phyloP scores from a whole-genome alignment of 2,797 vertebrate genomes.

The Chiloscyllium punctatum region DNA sequence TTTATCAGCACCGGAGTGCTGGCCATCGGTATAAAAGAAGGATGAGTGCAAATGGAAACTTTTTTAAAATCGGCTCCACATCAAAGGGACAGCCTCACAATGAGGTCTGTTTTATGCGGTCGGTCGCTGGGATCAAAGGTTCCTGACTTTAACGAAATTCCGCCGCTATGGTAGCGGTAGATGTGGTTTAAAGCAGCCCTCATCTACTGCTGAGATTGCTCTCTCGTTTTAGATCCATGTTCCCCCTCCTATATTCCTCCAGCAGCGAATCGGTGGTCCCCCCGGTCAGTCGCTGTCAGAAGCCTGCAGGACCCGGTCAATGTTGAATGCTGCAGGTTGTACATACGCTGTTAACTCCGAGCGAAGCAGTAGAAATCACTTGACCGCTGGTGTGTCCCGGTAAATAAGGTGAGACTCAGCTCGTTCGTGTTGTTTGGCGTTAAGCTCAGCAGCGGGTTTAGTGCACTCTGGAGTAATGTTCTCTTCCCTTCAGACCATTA shows the following conservation, averaged over 20 bases:
- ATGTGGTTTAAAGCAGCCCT: neutral
- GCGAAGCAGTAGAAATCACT: neutral
- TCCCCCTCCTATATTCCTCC: neutral
- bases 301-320: neutral
- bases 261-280: neutral
- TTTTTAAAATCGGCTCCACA: neutral
- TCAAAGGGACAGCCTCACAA: neutral
- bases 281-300: neutral
- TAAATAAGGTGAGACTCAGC: constrained; percentile 50
- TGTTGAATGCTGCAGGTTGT: neutral
- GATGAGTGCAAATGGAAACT: neutral
- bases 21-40: too few relatives aligned
- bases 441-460: constrained; percentile 52
- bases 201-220: neutral
- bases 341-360: neutral
- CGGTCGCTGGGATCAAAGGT: neutral
- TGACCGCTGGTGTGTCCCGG: neutral
- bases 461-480: constrained; percentile 66
- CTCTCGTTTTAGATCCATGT: neutral
- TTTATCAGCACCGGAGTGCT: neutral
- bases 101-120: neutral
- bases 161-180: neutral
- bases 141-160: neutral
- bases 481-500: constrained; percentile 64
- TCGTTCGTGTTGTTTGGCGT: constrained; percentile 56